Conservation (phyloP, 1,140 invertebrate genomes). For the Drosophila nigrodunni region DNA sequence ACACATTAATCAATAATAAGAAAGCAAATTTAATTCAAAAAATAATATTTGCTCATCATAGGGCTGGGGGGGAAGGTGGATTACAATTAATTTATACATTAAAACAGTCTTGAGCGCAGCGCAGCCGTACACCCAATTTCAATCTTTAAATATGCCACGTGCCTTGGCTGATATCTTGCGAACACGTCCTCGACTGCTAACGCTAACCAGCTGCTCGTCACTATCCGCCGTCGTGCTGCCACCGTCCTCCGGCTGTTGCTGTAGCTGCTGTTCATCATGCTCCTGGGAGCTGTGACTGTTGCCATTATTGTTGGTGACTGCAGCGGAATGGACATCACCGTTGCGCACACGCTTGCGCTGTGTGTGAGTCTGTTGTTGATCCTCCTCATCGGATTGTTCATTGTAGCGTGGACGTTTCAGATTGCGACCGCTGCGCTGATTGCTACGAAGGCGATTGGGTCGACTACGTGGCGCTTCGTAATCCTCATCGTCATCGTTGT, state of each 20-base stretch:
- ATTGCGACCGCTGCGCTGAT: constrained; percentile 73
- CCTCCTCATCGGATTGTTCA: constrained; percentile 87
- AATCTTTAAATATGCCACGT: constrained; percentile 88
- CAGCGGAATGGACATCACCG: constrained; percentile 44
- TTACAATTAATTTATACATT: constrained; percentile 73
- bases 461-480: constrained; percentile 59
- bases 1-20: constrained; percentile 80
- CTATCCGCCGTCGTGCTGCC: constrained; percentile 75
- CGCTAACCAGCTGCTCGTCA: constrained; percentile 86
- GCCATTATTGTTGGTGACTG: constrained; percentile 21
- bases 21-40: constrained; percentile 53
- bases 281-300: constrained; percentile 53
- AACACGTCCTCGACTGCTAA: constrained; percentile 93
- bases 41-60: constrained; percentile 33
- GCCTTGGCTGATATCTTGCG: constrained; percentile 92
- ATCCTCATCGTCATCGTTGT: constrained; percentile 73
- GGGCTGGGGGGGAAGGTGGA: background rate
- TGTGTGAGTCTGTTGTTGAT: constrained; percentile 67
- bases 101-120: constrained; percentile 73
- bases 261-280: constrained; percentile 1
- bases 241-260: constrained; percentile 18
- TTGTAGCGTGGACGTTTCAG: constrained; percentile 87
- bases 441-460: constrained; percentile 39
- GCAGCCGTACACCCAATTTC: constrained; percentile 48
- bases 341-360: constrained; percentile 56